Evolutionary conservation across 2,888 invertebrate genomes (phyloP).

Genomic region (Acleris holmiana): DNA sequence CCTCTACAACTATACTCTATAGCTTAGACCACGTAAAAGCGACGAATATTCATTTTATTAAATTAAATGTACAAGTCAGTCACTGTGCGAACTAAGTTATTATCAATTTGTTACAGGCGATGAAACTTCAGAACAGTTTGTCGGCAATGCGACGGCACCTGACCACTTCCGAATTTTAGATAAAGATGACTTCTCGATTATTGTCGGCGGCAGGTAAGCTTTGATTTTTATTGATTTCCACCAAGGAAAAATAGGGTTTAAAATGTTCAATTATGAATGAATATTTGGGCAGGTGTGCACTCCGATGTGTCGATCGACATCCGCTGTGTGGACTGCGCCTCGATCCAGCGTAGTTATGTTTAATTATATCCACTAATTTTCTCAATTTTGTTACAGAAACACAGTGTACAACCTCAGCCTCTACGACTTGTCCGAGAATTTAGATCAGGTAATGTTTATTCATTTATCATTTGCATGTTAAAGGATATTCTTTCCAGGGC

Average conservation of each 20-base stretch:
- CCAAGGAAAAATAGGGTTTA: neutral
- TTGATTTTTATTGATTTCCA: slow-evolving; percentile 7
- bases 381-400: slow-evolving; percentile 87
- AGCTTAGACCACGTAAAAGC: slow-evolving; percentile 6
- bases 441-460: slow-evolving; percentile 86
- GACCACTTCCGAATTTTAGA: slow-evolving; percentile 96
- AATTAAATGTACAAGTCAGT: slow-evolving; percentile 43
- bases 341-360: slow-evolving; percentile 42
- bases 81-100: slow-evolving; percentile 52
- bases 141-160: slow-evolving; percentile 90
- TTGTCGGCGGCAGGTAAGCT: slow-evolving; percentile 94
- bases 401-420: slow-evolving; percentile 96
- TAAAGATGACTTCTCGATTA: slow-evolving; percentile 92
- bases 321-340: slow-evolving; percentile 15
- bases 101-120: slow-evolving; percentile 86
- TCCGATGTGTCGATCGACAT: slow-evolving; percentile 27
- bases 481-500: slow-evolving; percentile 32
- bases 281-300: slow-evolving; percentile 44
- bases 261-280: neutral
- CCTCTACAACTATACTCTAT: slow-evolving; percentile 40
- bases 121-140: slow-evolving; percentile 89
- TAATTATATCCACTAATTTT: slow-evolving; percentile 40
- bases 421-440: slow-evolving; percentile 90
- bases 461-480: slow-evolving; percentile 39
- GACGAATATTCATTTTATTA: slow-evolving; percentile 31